Percentiles rank a stretch among this genome's conserved stretches.
phyloP scores from a whole-genome alignment of 2,888 invertebrate genomes.

The Scrobipalpa atriplicella region DNA sequence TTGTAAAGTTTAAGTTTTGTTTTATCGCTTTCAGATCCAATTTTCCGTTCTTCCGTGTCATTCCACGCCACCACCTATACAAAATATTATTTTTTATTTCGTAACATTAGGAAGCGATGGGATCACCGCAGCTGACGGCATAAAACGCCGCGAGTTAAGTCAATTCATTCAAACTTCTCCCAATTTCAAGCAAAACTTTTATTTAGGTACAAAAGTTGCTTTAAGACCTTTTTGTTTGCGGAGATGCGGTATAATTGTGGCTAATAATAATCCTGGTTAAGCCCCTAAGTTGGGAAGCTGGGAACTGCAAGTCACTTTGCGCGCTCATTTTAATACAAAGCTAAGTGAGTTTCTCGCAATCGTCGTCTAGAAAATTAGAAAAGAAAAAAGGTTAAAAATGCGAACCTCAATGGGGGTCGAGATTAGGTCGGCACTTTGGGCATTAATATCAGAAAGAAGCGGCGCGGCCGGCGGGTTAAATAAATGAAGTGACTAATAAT shows the following conservation, averaged over 20 bases:
- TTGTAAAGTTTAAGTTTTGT: conserved; percentile 12
- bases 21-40: conserved; percentile 42
- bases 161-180: conserved; percentile 78
- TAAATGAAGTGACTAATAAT: conserved; percentile 82
- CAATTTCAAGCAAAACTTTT: conserved; percentile 72
- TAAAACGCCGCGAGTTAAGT: conserved; percentile 71
- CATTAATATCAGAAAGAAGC: conserved; percentile 77
- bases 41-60: conserved; percentile 47
- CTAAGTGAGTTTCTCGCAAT: conserved; percentile 34
- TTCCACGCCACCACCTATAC: conserved; percentile 53
- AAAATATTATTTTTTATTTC: conserved; percentile 72
- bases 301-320: conserved; percentile 30
- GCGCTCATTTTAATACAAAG: conserved; percentile 31
- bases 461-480: conserved; percentile 71
- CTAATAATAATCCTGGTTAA: conserved; percentile 55
- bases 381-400: conserved; percentile 37
- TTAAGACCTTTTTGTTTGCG: conserved; percentile 64
- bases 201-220: conserved; percentile 66
- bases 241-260: conserved; percentile 61
- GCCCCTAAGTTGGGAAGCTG: conserved; percentile 36
- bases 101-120: conserved; percentile 72
- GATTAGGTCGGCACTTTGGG: conserved; percentile 68
- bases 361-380: conserved; percentile 8
- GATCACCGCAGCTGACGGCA: conserved; percentile 76
- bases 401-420: conserved; percentile 54